These are phyloP conservation scores for Sarcoramphus papa DNA, from an alignment of 2,797 vertebrate genomes.

Conservation along the genomic window DNA sequence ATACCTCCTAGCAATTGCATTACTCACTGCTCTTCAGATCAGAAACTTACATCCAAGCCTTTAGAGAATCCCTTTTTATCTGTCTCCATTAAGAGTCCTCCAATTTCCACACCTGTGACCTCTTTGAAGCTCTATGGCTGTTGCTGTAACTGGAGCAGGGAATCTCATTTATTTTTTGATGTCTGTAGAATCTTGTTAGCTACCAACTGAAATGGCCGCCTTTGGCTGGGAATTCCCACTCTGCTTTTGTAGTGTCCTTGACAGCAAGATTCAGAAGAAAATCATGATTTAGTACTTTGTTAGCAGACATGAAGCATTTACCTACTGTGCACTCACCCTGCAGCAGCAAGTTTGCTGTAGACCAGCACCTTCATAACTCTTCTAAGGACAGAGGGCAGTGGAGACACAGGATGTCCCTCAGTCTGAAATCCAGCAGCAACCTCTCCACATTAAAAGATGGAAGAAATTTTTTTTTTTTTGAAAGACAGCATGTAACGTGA, in stretches of 20 bases:
- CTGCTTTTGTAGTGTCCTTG: neutral
- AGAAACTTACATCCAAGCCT: constrained; percentile 33
- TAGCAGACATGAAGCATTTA: neutral
- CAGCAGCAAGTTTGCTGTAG: neutral
- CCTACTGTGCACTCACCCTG: neutral
- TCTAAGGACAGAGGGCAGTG: neutral
- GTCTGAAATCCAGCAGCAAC: neutral
- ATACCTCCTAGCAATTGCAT: constrained; percentile 49
- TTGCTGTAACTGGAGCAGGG: constrained; percentile 5
- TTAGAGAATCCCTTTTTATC: constrained; percentile 43
- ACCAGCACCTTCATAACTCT: neutral
- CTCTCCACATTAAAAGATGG: neutral
- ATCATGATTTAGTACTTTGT: neutral
- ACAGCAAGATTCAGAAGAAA: neutral
- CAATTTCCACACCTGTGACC: constrained; percentile 56
- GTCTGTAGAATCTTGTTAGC: constrained; percentile 14
- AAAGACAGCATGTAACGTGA: neutral
- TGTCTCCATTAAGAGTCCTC: constrained; percentile 36
- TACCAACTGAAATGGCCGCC: neutral
- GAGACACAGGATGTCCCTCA: neutral
- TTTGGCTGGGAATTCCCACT: constrained; percentile 49
- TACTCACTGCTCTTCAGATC: constrained; percentile 37
- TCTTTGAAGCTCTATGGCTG: constrained; percentile 43
- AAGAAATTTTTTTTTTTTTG: neutral
- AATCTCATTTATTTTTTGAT: constrained; percentile 28